phyloP scores from a whole-genome alignment of 1,140 invertebrate genomes.

The Tyrophagus putrescentiae region DNA sequence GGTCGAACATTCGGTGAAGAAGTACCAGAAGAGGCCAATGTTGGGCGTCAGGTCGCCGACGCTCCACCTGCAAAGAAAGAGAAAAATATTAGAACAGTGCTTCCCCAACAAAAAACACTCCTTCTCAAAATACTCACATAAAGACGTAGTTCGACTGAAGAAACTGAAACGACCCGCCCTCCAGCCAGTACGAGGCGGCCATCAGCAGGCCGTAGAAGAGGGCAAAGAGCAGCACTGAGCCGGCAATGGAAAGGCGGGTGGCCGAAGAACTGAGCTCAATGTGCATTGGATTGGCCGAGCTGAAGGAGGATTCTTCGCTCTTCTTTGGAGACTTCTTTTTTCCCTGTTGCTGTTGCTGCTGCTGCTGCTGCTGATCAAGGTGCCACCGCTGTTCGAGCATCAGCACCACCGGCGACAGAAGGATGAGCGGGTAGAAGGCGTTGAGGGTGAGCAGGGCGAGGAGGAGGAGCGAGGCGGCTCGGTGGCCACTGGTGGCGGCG shows the following conservation, averaged over 20 bases:
- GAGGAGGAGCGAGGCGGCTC: slow-evolving; percentile 42
- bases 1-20: slow-evolving; percentile 99
- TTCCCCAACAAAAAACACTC: too few relatives aligned
- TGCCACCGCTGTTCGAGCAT: slow-evolving; percentile 35
- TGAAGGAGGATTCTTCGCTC: slow-evolving; percentile 22
- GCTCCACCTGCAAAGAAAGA: slow-evolving; percentile 35
- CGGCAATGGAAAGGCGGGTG: neutral
- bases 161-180: slow-evolving; percentile 50
- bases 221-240: slow-evolving; percentile 20
- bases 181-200: slow-evolving; percentile 34
- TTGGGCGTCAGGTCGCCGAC: slow-evolving; percentile 91
- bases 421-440: slow-evolving; percentile 65
- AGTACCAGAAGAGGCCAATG: slow-evolving; percentile 97
- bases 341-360: slow-evolving; percentile 19
- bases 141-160: slow-evolving; percentile 63
- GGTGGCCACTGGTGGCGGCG: slow-evolving; percentile 40
- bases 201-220: slow-evolving; percentile 31
- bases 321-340: slow-evolving; percentile 23
- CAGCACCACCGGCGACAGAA: slow-evolving; percentile 60
- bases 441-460: slow-evolving; percentile 63
- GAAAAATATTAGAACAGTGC: slow-evolving; percentile 1
- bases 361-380: too few relatives aligned
- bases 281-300: too few relatives aligned
- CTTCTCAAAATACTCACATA: slow-evolving; percentile 50
- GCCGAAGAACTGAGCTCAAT: slow-evolving; percentile 12